Percentiles rank a stretch among this genome's conserved stretches.
Conservation (phyloP, 1,140 invertebrate genomes). For the Calephelis nemesis region DNA sequence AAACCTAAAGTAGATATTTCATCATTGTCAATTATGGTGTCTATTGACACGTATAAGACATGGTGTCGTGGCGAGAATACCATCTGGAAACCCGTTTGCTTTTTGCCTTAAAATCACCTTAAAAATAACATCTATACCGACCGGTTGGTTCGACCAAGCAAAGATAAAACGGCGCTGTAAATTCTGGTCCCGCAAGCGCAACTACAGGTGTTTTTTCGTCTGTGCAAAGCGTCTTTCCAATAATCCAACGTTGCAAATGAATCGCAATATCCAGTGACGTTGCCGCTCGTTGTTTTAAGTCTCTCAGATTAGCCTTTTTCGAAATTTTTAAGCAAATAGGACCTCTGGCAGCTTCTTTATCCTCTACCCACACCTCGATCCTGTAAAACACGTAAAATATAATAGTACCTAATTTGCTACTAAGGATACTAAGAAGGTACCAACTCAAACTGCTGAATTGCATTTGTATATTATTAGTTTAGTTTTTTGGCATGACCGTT, state of each 20-base stretch:
- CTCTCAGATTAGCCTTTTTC: slow-evolving; percentile 43
- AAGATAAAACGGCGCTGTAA: slow-evolving; percentile 64
- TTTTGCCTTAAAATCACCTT: too few relatives aligned
- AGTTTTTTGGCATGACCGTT: too few relatives aligned
- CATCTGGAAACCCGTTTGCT: too few relatives aligned
- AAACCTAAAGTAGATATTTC: too few relatives aligned
- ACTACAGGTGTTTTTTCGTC: slow-evolving; percentile 44
- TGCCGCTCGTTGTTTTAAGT: slow-evolving; percentile 51
- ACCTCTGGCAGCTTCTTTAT: slow-evolving; percentile 60
- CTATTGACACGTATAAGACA: too few relatives aligned
- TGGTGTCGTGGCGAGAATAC: too few relatives aligned
- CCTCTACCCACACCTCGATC: slow-evolving; percentile 66
- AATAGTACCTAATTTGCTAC: too few relatives aligned
- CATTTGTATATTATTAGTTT: too few relatives aligned
- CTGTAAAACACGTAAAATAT: slow-evolving; percentile 38
- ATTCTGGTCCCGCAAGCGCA: slow-evolving; percentile 52
- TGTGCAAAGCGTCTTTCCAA: slow-evolving; percentile 56
- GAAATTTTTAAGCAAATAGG: slow-evolving; percentile 46
- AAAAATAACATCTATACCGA: slow-evolving; percentile 28
- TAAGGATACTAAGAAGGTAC: too few relatives aligned
- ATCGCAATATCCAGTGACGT: slow-evolving; percentile 51
- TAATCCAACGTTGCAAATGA: slow-evolving; percentile 73
- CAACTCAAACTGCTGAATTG: too few relatives aligned
- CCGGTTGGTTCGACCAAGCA: slow-evolving; percentile 58
- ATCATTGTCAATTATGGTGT: too few relatives aligned